Conservation (phyloP, 2,888 invertebrate genomes). For the Drosophila robusta region DNA sequence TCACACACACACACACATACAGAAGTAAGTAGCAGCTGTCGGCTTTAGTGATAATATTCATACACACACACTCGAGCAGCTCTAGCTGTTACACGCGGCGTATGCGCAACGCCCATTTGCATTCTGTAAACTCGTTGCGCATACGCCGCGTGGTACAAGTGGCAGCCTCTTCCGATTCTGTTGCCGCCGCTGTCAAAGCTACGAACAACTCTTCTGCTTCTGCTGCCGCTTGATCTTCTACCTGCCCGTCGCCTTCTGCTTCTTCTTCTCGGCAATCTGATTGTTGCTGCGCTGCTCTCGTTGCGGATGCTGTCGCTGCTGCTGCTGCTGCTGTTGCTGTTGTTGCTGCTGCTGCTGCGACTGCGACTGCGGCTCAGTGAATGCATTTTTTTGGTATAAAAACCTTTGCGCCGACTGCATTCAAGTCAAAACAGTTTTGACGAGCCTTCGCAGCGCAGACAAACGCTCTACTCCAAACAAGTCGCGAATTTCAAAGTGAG, state of each 20-base stretch:
- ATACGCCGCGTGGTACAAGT: slow-evolving; percentile 69
- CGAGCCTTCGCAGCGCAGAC: slow-evolving; percentile 80
- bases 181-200: slow-evolving; percentile 36
- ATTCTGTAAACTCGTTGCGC: slow-evolving; percentile 80
- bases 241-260: slow-evolving; percentile 6
- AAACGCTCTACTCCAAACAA: slow-evolving; percentile 46
- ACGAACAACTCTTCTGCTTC: slow-evolving; percentile 25
- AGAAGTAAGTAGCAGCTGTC: slow-evolving; percentile 24
- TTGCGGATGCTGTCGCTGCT: slow-evolving; percentile 48
- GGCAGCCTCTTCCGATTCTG: slow-evolving; percentile 66
- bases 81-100: slow-evolving; percentile 42
- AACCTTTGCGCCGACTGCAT: slow-evolving; percentile 73
- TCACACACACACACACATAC: slow-evolving; percentile 24
- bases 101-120: slow-evolving; percentile 84
- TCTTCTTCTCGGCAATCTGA: slow-evolving; percentile 19
- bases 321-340: slow-evolving; percentile 9
- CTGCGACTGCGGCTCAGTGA: slow-evolving; percentile 54
- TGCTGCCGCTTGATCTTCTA: slow-evolving; percentile 11
- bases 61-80: slow-evolving; percentile 2
- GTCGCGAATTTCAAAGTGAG: slow-evolving; percentile 66
- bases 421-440: slow-evolving; percentile 79
- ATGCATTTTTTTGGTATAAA: slow-evolving; percentile 80
- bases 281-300: slow-evolving; percentile 54
- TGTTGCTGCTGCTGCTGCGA: slow-evolving; percentile 23
- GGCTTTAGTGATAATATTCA: slow-evolving; percentile 20